Conservation (phyloP, 2,113 vertebrate genomes). For the Leptobrachium ailaonicum region DNA sequence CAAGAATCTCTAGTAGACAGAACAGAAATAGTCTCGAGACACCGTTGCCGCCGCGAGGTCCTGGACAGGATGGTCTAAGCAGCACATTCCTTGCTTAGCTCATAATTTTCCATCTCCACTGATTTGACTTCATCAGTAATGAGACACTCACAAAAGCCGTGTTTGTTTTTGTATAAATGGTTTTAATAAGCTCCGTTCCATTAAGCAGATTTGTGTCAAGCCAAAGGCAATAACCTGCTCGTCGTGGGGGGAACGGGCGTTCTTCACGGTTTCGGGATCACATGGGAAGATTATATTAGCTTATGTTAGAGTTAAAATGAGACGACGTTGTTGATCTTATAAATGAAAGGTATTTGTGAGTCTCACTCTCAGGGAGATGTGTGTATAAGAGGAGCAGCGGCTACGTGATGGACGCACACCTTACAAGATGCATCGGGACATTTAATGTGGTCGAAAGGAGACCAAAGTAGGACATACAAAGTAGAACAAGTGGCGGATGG, state of each 20-base stretch:
- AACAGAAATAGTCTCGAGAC: not conserved
- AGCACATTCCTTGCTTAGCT: not conserved
- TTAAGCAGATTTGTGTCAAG: not conserved
- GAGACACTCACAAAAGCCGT: not conserved
- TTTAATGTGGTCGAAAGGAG: too few species aligned
- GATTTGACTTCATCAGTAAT: constrained; percentile 17
- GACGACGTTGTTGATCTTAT: not conserved
- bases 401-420: too few species aligned
- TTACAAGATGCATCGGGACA: too few species aligned
- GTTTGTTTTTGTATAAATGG: not conserved
- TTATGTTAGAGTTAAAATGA: not conserved
- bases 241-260: not conserved
- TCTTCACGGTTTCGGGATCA: not conserved
- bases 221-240: constrained; percentile 4
- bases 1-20: not conserved
- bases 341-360: too few species aligned
- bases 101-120: constrained; percentile 1
- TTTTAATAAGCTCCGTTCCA: constrained; percentile 11
- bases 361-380: not conserved
- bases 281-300: constrained; percentile 18
- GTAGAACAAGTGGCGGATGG: too few species aligned
- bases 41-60: not conserved
- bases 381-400: not conserved
- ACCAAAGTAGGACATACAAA: too few species aligned
- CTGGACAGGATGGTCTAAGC: not conserved